Conservation (phyloP, 2,113 vertebrate species). For the Corythaixoides concolor region DNA sequence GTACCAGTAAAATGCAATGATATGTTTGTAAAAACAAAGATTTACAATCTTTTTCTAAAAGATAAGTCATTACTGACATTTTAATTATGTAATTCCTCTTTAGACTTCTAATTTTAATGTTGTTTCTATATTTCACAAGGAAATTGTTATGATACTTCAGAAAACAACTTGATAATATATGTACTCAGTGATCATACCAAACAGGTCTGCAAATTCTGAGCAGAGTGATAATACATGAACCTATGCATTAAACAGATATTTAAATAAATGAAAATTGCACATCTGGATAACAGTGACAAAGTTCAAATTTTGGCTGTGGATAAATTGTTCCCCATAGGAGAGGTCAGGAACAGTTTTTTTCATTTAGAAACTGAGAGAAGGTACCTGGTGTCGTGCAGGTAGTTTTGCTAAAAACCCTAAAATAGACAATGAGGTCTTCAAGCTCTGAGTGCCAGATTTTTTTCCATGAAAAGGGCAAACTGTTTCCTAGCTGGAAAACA, state of each 20-base stretch:
- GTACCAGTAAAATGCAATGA: not conserved
- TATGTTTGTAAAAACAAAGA: conserved; percentile 18
- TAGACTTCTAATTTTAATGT: not conserved
- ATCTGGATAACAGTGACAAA: not conserved
- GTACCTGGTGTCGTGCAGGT: not conserved
- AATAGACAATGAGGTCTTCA: not conserved
- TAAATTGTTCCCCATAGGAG: not conserved
- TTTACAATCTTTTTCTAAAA: conserved; percentile 5
- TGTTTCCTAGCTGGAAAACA: not conserved
- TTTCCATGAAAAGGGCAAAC: not conserved
- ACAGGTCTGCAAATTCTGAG: not conserved
- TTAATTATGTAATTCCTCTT: conserved; percentile 34
- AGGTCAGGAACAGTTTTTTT: not conserved
- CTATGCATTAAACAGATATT: not conserved
- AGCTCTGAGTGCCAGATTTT: not conserved
- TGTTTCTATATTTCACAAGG: conserved; percentile 19
- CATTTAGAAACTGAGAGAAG: not conserved
- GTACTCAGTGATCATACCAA: not conserved
- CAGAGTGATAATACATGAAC: not conserved
- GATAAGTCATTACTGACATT: conserved; percentile 8
- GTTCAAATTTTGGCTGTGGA: not conserved
- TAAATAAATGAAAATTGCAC: not conserved
- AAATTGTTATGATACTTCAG: conserved; percentile 12
- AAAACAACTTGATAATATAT: not conserved
- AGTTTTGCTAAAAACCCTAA: not conserved